Base-by-base conservation (phyloP, 2,888 invertebrate species). In the Mesochorus sp. region DNA sequence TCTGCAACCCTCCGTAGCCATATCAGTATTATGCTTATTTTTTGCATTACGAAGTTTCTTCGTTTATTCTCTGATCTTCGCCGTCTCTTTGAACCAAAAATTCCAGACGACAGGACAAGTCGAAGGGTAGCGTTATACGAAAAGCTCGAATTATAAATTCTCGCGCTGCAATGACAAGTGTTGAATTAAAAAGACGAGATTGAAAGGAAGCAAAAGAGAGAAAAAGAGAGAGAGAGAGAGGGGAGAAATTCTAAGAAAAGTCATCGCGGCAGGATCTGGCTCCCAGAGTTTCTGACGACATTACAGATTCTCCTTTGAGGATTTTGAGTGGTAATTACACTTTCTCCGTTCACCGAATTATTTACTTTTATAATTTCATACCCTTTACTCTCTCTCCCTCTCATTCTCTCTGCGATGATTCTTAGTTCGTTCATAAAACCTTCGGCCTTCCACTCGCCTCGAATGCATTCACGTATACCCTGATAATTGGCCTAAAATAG, bases 311-410 rank as follows among this genome's bases (percentile, higher is more conserved):
- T 81, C 81, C 85, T 87, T 87, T 87, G 87, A 87, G 76, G 80
- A 76, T 82, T 86, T 80, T 81, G 82, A 88, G 87, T 87, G 88
- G 84, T 86, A 87, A 87, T 87, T 87, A 88, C n/a, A n/a, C 86
- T 82, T 81, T 78, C 80, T 75, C 81, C 82, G 83, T 85, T 85
- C 84, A 66, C 79, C 80, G 71, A 87, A 87, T 87, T 87, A 86
- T 83, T 86, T 84, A 84, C 86, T 84, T 80, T 81, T 81, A 82
- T 86, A 85, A 87, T 85, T 87, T 86, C 82, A 85, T 85, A 82
- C 81, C 72, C 53, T 62, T 37, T 44, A 10, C 68, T 12, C 47
- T 31, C 44, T n/a, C 28, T 24, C 14, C 53, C 53, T 28, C 31
- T 21, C 31, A 14, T 34, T 21, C 64, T 49, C 47, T 47, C 6